Conservation (phyloP, 2,113 vertebrate species). For the Aptenodytes forsteri region DNA sequence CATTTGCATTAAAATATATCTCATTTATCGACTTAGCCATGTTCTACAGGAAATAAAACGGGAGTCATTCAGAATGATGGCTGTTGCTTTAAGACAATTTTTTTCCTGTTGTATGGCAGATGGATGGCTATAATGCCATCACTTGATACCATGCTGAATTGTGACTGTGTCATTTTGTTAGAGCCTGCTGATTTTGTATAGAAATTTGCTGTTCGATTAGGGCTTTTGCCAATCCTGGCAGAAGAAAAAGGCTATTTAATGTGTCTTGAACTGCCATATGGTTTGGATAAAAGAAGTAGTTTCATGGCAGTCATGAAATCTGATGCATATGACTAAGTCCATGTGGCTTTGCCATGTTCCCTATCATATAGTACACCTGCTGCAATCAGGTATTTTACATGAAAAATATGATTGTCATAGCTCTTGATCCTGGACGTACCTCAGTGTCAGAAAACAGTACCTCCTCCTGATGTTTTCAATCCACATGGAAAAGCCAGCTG, state of each 20-base stretch:
- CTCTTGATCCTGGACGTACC: neutral
- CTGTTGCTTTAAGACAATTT: slow-evolving; percentile 57
- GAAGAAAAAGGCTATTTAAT: slow-evolving; percentile 44
- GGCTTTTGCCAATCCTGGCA: slow-evolving; percentile 56
- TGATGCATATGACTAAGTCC: neutral
- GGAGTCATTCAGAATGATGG: neutral
- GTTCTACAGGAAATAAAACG: slow-evolving; percentile 1
- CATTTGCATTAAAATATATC: neutral
- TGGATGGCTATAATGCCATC: slow-evolving; percentile 70
- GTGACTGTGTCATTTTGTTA: slow-evolving; percentile 63
- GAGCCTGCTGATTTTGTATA: slow-evolving; percentile 69
- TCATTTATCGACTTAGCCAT: neutral
- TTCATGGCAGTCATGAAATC: slow-evolving; percentile 3
- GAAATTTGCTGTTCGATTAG: slow-evolving; percentile 60
- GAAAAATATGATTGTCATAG: neutral
- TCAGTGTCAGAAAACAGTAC: neutral
- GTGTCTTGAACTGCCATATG: slow-evolving; percentile 55
- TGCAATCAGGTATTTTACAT: neutral
- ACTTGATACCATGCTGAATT: slow-evolving; percentile 69
- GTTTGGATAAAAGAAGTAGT: slow-evolving; percentile 33
- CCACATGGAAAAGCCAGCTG: neutral
- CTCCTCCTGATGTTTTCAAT: neutral
- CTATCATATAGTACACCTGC: neutral
- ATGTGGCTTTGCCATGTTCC: neutral
- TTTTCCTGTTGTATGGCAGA: slow-evolving; percentile 55